Evolutionary conservation across 2,888 invertebrate species (phyloP).

Genomic region (Esperia sulphurella): DNA sequence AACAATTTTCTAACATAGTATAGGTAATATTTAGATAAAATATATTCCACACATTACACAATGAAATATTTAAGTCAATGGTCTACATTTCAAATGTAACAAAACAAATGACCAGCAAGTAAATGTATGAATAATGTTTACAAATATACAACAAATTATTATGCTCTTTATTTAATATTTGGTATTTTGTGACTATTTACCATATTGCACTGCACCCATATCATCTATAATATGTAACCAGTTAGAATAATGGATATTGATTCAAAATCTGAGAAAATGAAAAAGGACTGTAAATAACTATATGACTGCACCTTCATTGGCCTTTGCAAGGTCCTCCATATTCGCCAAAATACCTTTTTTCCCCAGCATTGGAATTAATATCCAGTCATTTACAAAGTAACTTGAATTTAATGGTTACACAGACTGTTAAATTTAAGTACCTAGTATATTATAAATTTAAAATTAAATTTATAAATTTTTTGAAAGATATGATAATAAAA

Average conservation of each 20-base stretch:
- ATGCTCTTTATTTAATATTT: slow-evolving; percentile 8
- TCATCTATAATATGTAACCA: background rate
- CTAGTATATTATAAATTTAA: slow-evolving; percentile 4
- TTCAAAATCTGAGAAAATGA: no score
- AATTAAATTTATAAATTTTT: slow-evolving; percentile 30
- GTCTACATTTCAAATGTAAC: slow-evolving; percentile 34
- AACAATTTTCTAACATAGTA: slow-evolving; percentile 38
- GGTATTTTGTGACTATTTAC: slow-evolving; percentile 21
- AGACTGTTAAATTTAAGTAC: slow-evolving; percentile 8
- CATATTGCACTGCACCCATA: slow-evolving; percentile 66
- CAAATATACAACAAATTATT: slow-evolving; percentile 10
- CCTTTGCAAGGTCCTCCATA: no score
- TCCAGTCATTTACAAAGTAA: slow-evolving; percentile 11
- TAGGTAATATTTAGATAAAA: slow-evolving; percentile 20
- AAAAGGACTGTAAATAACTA: no score
- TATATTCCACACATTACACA: slow-evolving; percentile 28
- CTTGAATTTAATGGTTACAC: slow-evolving; percentile 8
- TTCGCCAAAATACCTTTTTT: background rate
- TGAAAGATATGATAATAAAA: slow-evolving; percentile 40
- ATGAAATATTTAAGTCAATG: slow-evolving; percentile 47
- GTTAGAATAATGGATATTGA: no score
- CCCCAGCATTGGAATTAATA: background rate
- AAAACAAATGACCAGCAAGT: slow-evolving; percentile 22
- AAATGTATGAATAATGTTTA: slow-evolving; percentile 24
- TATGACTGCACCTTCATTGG: no score